Percentiles rank a stretch among this genome's conserved stretches.
Conservation (phyloP, 2,888 invertebrate species). For the Dryadula phaetusa region DNA sequence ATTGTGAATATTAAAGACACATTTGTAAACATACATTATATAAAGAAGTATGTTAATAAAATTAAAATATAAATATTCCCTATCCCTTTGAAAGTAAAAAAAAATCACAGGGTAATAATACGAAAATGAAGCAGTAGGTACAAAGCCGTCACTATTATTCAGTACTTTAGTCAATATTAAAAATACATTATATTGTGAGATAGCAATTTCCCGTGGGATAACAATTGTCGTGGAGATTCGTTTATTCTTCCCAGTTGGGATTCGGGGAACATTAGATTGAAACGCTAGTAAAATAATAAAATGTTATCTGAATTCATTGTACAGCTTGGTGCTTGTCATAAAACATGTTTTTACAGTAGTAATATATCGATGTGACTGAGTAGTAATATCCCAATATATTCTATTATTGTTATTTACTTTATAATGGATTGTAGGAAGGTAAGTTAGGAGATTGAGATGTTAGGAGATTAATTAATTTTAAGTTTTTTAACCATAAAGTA, state of each 20-base stretch:
- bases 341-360: conserved; percentile 22
- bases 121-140: neutral
- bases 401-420: too few species aligned
- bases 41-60: too few species aligned
- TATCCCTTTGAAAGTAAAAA: neutral
- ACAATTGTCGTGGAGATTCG: conserved; percentile 7
- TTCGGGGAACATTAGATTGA: neutral
- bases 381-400: neutral
- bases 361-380: neutral
- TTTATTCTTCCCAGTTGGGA: conserved; percentile 10
- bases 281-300: conserved; percentile 18
- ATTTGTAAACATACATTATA: too few species aligned
- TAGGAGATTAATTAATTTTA: too few species aligned
- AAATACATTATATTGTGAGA: conserved; percentile 11
- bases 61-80: neutral
- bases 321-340: neutral
- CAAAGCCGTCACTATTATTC: neutral
- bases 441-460: too few species aligned
- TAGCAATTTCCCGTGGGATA: conserved; percentile 6
- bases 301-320: conserved; percentile 17
- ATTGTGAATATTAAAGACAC: too few species aligned
- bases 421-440: too few species aligned
- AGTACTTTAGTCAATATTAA: conserved; percentile 14
- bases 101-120: neutral
- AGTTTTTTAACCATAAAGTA: too few species aligned